Percentiles rank a stretch among this genome's conserved stretches.
phyloP scores from a whole-genome alignment of 1,140 invertebrate genomes.

The Choristoneura fumiferana region DNA sequence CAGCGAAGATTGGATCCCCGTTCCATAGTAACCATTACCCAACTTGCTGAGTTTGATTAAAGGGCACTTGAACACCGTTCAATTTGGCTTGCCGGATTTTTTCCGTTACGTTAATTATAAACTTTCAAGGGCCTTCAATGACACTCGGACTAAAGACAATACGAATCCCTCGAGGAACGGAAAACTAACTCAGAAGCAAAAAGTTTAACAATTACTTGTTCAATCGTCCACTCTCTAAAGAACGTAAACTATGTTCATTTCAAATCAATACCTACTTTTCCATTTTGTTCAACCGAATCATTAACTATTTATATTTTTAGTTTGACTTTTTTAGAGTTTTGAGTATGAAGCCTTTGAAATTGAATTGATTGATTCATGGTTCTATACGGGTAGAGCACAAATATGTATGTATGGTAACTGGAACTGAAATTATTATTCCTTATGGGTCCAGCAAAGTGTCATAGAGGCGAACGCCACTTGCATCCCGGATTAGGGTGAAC shows the following conservation, averaged over 20 bases:
- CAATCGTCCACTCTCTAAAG: too few species aligned
- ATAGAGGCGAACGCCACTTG: slow-evolving; percentile 9
- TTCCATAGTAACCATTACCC: neutral
- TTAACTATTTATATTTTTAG: too few species aligned
- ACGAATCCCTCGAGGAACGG: slow-evolving; percentile 32
- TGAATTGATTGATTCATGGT: too few species aligned
- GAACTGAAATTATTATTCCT: slow-evolving; percentile 10
- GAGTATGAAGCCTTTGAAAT: too few species aligned
- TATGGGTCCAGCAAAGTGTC: slow-evolving; percentile 5
- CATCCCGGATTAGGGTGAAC: slow-evolving; percentile 1
- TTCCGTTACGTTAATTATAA: slow-evolving; percentile 63
- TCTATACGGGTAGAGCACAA: too few species aligned
- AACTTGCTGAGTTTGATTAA: slow-evolving; percentile 40
- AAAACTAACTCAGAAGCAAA: slow-evolving; percentile 29
- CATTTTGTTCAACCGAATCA: neutral
- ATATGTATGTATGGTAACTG: neutral
- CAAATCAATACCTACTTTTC: neutral
- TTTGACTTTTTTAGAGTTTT: too few species aligned
- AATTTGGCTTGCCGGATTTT: slow-evolving; percentile 42
- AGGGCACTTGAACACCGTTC: slow-evolving; percentile 35
- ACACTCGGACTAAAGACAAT: slow-evolving; percentile 46
- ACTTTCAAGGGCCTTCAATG: slow-evolving; percentile 41
- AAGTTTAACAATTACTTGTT: slow-evolving; percentile 29
- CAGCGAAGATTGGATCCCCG: neutral
- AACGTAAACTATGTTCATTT: slow-evolving; percentile 19